A percentile compares a stretch with the other conserved stretches of the same genome.
These are phyloP conservation scores for Troides aeacus DNA, from an alignment of 2,888 invertebrate species.

Conservation along the genomic window DNA sequence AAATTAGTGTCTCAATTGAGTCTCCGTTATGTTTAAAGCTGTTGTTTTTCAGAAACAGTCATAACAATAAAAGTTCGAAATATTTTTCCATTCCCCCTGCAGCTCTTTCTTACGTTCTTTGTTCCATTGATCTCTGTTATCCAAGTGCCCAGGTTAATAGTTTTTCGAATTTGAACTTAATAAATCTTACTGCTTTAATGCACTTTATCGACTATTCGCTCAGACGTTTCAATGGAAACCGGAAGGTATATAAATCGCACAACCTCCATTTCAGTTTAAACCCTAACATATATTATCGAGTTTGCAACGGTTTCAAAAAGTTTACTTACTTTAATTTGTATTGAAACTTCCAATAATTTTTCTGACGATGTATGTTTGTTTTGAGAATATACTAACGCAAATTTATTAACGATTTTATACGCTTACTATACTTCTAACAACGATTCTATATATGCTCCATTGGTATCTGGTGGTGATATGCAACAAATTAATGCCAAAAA, in stretches of 20 bases:
- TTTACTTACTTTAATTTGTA: background rate
- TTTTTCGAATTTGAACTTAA: conserved; percentile 2
- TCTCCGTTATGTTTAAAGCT: too few species aligned
- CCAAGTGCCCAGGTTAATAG: background rate
- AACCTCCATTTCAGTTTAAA: background rate
- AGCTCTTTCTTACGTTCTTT: background rate
- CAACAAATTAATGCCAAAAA: too few species aligned
- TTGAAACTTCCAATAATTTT: too few species aligned
- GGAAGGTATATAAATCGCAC: conserved; percentile 7
- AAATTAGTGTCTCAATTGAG: too few species aligned
- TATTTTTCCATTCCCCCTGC: background rate
- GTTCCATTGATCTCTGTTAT: background rate
- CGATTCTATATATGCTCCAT: too few species aligned
- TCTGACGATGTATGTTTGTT: too few species aligned
- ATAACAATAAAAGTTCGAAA: too few species aligned
- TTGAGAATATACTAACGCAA: background rate
- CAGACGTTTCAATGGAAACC: conserved; percentile 7
- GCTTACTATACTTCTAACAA: too few species aligned
- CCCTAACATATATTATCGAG: background rate
- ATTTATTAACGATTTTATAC: too few species aligned
- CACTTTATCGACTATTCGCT: conserved; percentile 1
- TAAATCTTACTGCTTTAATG: conserved; percentile 2
- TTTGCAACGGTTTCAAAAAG: background rate
- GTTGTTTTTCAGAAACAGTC: too few species aligned
- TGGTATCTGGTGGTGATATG: too few species aligned